A percentile compares a stretch with the other conserved stretches of the same genome.
Conservation (phyloP, 2,888 invertebrate species). For the Chrysomela aeneicollis region DNA sequence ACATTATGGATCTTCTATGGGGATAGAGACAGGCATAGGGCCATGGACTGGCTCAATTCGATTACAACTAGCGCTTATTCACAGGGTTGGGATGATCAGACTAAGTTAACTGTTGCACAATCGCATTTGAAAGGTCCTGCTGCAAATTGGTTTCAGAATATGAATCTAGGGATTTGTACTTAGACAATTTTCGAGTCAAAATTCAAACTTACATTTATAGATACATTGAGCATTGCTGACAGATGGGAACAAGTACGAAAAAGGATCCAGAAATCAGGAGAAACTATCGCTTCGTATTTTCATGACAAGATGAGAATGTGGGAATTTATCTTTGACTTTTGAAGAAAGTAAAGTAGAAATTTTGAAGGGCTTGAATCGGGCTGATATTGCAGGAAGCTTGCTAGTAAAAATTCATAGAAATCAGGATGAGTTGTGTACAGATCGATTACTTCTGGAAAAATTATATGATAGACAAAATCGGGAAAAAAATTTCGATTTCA, state of each 20-base stretch:
- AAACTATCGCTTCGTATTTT: no score
- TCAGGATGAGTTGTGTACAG: no score
- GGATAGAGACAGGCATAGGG: no score
- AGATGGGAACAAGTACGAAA: background rate
- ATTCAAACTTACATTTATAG: background rate
- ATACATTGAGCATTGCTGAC: slow-evolving; percentile 1
- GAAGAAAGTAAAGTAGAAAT: background rate
- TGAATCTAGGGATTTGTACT: background rate
- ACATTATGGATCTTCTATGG: no score
- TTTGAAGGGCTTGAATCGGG: background rate
- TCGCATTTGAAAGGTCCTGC: background rate
- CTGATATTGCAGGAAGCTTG: slow-evolving; percentile 6
- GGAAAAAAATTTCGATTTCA: no score
- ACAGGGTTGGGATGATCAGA: background rate
- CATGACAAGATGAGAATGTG: background rate
- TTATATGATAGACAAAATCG: no score
- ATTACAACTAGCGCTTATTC: background rate
- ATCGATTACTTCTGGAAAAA: no score
- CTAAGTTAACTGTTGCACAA: background rate
- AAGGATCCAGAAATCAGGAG: background rate
- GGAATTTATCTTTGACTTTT: background rate
- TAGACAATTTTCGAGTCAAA: no score
- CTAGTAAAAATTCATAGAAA: no score
- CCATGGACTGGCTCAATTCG: no score
- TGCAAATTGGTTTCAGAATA: background rate